phyloP scores from a whole-genome alignment of 2,888 invertebrate species.

The Anoplius nigerrimus region DNA sequence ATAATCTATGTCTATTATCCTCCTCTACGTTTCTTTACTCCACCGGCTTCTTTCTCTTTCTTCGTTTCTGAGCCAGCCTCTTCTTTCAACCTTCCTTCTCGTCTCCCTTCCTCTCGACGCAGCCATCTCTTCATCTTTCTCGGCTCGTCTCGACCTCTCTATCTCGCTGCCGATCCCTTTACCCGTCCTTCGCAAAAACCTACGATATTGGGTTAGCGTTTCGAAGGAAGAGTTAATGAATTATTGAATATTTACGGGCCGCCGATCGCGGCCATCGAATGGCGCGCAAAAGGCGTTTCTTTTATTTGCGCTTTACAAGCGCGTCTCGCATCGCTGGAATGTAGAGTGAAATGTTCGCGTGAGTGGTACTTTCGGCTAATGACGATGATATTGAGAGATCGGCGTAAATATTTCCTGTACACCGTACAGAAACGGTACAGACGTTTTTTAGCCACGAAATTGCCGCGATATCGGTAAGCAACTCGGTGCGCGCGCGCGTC shows the following conservation, averaged over 20 bases:
- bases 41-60: slow-evolving; percentile 38
- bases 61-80: slow-evolving; percentile 16
- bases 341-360: too few species aligned
- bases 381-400: background rate
- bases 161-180: background rate
- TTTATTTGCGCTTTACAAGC: too few species aligned
- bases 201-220: slow-evolving; percentile 25
- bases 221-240: slow-evolving; percentile 15
- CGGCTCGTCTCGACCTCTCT: background rate
- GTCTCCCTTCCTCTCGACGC: slow-evolving; percentile 23
- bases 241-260: too few species aligned
- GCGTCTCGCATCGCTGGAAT: too few species aligned
- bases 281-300: too few species aligned
- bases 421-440: slow-evolving; percentile 5
- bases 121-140: slow-evolving; percentile 9
- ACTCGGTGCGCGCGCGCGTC: slow-evolving; percentile 24
- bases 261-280: too few species aligned
- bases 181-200: background rate
- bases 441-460: slow-evolving; percentile 39
- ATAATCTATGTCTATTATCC: slow-evolving; percentile 61
- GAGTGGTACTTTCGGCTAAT: too few species aligned
- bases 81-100: slow-evolving; percentile 27
- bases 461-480: slow-evolving; percentile 44
- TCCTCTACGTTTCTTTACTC: slow-evolving; percentile 39
- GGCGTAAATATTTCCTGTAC: slow-evolving; percentile 3